Evolutionary conservation across 1,140 invertebrate species (phyloP), one percentile per base, ranked within the genome.

Genomic region (Drosophila jambulina): DNA sequence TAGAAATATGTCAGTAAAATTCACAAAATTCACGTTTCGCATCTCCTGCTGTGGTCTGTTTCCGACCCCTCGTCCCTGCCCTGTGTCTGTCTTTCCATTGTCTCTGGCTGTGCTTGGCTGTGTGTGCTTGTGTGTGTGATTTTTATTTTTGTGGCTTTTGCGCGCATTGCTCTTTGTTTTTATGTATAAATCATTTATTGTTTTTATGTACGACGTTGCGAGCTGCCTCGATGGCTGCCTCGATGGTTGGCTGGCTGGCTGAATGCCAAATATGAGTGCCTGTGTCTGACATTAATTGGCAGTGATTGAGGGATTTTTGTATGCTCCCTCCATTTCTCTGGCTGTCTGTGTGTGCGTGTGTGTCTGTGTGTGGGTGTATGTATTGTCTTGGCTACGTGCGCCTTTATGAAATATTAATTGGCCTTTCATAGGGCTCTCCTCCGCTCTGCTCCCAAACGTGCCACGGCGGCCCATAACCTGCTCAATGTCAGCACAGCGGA

Each of bases 371-470:
- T 43, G 54, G 60, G 19, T 59, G 48, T 78, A 43, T 59, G 76
- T 78, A 71, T 78, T 78, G 65, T 74, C 77, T 82, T 72, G 82
- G 71, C 82, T 80, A 88, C 83, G 80, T 87, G 84, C 80, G 82
- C 75, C 85, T 90, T 90, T 90, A 90, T 90, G 86, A 90, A 90
- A 90, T 90, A 90, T 90, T 90, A 90, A 90, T 90, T 90, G 85
- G 85, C 68, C 86, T 85, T 90, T 88, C 84, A 87, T 80, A 74
- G 56, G 60, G 61, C 71, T 48, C 54, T 42, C 56, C 76, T 57
- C 48, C 13, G 46, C 62, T 69, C 48, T n/a, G 46, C 62, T 69
- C 65, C 67, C 78, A 84, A 75, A 88, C 84, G 77, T 87, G 80
- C 63, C 32, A 43, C 42, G 13, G 0, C 23, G 68, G 64, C 69